These are phyloP conservation scores for Odocoileus virginianus DNA, from an alignment of 2,113 vertebrate genomes.

Conservation along the genomic window DNA sequence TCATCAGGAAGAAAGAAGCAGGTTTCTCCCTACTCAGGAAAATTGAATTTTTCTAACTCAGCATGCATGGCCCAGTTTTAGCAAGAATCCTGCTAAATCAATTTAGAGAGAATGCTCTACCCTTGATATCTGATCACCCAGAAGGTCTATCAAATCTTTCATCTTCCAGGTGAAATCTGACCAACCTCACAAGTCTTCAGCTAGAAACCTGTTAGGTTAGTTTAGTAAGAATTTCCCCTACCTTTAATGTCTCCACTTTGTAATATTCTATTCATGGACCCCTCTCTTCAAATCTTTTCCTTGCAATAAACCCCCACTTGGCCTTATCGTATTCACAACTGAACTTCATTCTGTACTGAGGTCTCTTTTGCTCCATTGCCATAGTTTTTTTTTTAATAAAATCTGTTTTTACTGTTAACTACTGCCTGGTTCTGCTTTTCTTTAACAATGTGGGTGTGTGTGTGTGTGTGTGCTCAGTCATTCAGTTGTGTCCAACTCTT, in stretches of 20 bases:
- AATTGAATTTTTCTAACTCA: neutral
- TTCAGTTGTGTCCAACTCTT: neutral
- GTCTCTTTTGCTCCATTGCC: neutral
- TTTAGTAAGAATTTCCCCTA: neutral
- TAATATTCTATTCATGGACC: neutral
- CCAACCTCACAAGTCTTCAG: neutral
- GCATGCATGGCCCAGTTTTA: neutral
- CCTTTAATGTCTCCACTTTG: neutral
- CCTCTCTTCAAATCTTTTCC: neutral
- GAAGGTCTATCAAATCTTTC: neutral
- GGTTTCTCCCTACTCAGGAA: neutral
- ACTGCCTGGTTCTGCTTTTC: neutral
- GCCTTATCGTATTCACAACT: neutral
- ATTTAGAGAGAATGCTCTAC: neutral
- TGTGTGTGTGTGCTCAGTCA: neutral
- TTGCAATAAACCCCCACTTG: neutral
- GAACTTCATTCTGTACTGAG: neutral
- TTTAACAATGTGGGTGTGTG: neutral
- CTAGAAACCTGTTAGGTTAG: neutral
- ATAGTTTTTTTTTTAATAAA: neutral
- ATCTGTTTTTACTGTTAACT: neutral
- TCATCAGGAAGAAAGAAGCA: neutral
- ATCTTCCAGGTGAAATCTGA: neutral
- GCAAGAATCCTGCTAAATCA: neutral
- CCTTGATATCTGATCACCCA: neutral